phyloP scores from a whole-genome alignment of 2,888 invertebrate genomes.

The Cataglyphis altisquamis region DNA sequence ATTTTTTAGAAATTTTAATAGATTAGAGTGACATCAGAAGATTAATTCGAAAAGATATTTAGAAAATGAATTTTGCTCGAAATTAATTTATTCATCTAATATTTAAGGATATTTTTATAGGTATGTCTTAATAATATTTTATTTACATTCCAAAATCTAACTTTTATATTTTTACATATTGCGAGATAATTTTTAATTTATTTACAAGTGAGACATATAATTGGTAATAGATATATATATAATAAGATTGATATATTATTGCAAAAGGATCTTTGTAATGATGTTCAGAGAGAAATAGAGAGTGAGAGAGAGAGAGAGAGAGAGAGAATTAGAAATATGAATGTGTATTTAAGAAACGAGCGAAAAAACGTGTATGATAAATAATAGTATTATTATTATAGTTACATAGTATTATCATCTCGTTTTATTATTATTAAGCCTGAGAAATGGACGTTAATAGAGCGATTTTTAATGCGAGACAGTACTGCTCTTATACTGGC shows the following conservation, averaged over 20 bases:
- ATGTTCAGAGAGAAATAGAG: not conserved
- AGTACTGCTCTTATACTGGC: not conserved
- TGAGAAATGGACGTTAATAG: not conserved
- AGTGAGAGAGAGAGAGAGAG: not conserved
- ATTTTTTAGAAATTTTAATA: conserved; percentile 4
- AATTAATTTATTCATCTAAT: conserved; percentile 37
- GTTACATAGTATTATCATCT: not conserved
- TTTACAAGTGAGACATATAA: not conserved
- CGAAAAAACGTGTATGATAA: conserved; percentile 12
- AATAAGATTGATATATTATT: conserved; percentile 17
- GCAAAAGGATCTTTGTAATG: not conserved
- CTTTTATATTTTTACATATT: conserved; percentile 13
- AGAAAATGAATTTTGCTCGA: not conserved
- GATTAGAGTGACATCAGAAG: not conserved
- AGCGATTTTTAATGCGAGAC: not conserved
- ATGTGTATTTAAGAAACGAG: not conserved
- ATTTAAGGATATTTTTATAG: not conserved
- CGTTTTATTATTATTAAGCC: not conserved
- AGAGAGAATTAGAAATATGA: not conserved
- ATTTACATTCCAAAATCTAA: conserved; percentile 17
- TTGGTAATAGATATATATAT: not conserved
- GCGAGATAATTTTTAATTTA: conserved; percentile 30
- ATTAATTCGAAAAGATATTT: conserved; percentile 1
- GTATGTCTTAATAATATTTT: not conserved
- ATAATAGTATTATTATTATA: conserved; percentile 28